Evolutionary conservation across 2,888 invertebrate genomes (phyloP).

Genomic region (Liposcelis brunnea): DNA sequence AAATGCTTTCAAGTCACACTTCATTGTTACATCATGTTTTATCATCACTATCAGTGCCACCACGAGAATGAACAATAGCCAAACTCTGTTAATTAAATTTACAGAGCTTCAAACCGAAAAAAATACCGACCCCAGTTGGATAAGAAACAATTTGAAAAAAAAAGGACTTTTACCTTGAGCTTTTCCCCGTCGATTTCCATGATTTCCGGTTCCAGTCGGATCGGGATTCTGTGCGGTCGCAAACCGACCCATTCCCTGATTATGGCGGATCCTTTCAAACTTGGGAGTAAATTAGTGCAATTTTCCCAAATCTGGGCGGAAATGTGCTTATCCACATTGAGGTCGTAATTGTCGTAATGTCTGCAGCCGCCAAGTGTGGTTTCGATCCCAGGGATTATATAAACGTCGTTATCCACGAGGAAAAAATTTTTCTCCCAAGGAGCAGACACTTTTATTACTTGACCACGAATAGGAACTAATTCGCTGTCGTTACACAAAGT

Average conservation of each 20-base stretch:
- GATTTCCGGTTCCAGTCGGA: conserved; percentile 39
- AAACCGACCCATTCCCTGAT: conserved; percentile 51
- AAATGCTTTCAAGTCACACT: too few relatives aligned
- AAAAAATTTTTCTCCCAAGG: conserved; percentile 34
- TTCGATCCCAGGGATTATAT: conserved; percentile 42
- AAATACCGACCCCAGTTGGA: too few relatives aligned
- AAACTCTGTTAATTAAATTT: not conserved
- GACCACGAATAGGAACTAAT: conserved; percentile 54
- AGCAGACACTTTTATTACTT: conserved; percentile 48
- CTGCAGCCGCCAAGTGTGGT: conserved; percentile 52
- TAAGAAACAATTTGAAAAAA: too few relatives aligned
- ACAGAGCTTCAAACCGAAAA: too few relatives aligned
- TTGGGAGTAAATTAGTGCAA: conserved; percentile 41
- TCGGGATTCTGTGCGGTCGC: conserved; percentile 44
- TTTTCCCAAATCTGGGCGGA: conserved; percentile 42
- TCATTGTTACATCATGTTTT: too few relatives aligned
- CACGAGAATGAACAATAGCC: too few relatives aligned
- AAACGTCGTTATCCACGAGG: conserved; percentile 31
- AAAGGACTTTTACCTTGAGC: conserved; percentile 19
- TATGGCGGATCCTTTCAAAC: conserved; percentile 37
- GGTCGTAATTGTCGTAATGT: conserved; percentile 44
- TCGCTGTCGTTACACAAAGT: conserved; percentile 40
- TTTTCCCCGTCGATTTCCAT: conserved; percentile 17
- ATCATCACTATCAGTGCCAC: too few relatives aligned
- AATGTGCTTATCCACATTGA: conserved; percentile 32